These are phyloP conservation scores for Pimephales promelas DNA, from an alignment of 2,113 vertebrate species.

Conservation along the genomic window DNA sequence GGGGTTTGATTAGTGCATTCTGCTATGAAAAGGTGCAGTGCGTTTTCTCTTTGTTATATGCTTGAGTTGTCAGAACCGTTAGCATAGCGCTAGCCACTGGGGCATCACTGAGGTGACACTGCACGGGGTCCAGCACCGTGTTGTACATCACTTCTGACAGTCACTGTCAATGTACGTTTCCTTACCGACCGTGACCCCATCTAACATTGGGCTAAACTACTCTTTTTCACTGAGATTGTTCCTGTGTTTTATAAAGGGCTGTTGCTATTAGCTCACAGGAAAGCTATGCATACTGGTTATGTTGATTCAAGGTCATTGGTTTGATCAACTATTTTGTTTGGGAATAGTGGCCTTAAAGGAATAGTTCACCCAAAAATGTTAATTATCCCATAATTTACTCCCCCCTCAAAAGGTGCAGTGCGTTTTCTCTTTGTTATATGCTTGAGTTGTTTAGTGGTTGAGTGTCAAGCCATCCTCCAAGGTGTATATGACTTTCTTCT, in stretches of 20 bases:
- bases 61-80: constrained; percentile 19
- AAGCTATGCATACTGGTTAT: not conserved
- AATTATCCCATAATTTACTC: too few species aligned
- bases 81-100: not conserved
- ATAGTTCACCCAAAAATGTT: too few species aligned
- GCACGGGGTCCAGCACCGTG: not conserved
- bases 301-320: not conserved
- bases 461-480: too few species aligned
- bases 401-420: too few species aligned
- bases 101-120: constrained; percentile 15
- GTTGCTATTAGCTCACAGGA: not conserved
- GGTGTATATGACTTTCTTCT: too few species aligned
- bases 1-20: not conserved
- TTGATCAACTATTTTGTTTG: not conserved
- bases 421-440: too few species aligned
- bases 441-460: too few species aligned
- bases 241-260: not conserved
- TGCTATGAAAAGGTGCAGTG: not conserved
- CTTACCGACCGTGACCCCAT: constrained; percentile 66
- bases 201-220: constrained; percentile 58
- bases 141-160: constrained; percentile 69
- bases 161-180: constrained; percentile 66
- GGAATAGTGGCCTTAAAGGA: not conserved
- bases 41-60: not conserved
- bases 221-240: not conserved